Percentiles rank a stretch among this genome's conserved stretches.
Evolutionary conservation across 2,888 invertebrate genomes (phyloP).

Genomic region (Cheilosia variabilis): DNA sequence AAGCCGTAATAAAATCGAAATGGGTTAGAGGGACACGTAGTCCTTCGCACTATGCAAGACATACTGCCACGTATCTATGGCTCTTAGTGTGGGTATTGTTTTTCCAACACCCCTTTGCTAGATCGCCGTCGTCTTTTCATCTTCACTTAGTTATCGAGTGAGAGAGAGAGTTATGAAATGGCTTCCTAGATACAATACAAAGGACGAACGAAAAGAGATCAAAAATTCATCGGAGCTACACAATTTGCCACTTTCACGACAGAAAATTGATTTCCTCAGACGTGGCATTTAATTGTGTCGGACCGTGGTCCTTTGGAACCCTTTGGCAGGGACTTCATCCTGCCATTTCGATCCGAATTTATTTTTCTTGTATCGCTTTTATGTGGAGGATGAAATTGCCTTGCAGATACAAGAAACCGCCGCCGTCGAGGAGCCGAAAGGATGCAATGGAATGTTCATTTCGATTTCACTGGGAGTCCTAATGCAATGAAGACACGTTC

Average conservation of each 20-base stretch:
- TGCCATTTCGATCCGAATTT: constrained; percentile 25
- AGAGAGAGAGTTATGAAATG: constrained; percentile 51
- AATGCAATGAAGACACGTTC: constrained; percentile 59
- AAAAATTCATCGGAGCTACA: constrained; percentile 65
- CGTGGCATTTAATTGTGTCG: constrained; percentile 47
- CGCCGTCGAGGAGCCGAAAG: constrained; percentile 2
- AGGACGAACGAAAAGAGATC: constrained; percentile 23
- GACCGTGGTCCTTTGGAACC: constrained; percentile 11
- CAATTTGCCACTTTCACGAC: constrained; percentile 61
- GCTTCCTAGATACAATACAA: constrained; percentile 28
- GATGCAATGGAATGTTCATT: constrained; percentile 62
- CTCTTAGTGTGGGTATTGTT: background rate
- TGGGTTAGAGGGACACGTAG: constrained; percentile 32
- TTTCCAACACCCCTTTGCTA: constrained; percentile 24
- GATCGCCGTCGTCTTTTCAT: constrained; percentile 18
- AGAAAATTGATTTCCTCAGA: constrained; percentile 70
- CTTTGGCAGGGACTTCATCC: constrained; percentile 4
- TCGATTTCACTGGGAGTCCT: constrained; percentile 56
- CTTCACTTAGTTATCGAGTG: constrained; percentile 34
- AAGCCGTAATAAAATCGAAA: constrained; percentile 68
- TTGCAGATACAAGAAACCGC: constrained; percentile 19
- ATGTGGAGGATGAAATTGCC: constrained; percentile 4
- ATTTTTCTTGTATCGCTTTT: background rate
- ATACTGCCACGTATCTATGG: background rate
- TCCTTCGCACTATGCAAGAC: background rate